Conservation (phyloP, 1,140 invertebrate species). For the Sycophaga agraensis region DNA sequence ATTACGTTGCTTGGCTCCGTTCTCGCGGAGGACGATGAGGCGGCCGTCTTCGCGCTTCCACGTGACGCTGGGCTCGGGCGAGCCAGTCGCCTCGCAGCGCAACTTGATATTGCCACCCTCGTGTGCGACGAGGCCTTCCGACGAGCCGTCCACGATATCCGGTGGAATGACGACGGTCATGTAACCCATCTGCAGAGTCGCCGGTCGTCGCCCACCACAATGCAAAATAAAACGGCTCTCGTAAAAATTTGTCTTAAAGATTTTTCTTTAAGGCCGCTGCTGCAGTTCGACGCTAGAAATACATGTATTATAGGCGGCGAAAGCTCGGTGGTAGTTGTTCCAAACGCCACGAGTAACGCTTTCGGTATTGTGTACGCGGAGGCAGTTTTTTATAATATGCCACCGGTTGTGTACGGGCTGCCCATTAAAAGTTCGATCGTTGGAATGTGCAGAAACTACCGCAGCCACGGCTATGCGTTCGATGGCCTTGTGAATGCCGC, state of each 20-base stretch:
- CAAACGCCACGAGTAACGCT: too few relatives aligned
- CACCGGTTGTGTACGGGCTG: too few relatives aligned
- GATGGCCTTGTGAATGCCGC: too few relatives aligned
- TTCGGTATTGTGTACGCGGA: too few relatives aligned
- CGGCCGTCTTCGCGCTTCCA: slow-evolving; percentile 79
- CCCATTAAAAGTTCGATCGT: too few relatives aligned
- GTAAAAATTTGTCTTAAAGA: too few relatives aligned
- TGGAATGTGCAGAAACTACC: too few relatives aligned
- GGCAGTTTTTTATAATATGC: too few relatives aligned
- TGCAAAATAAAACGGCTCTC: slow-evolving; percentile 10
- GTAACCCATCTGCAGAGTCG: slow-evolving; percentile 69
- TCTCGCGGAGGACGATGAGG: slow-evolving; percentile 71
- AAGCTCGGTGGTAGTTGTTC: too few relatives aligned
- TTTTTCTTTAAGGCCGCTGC: too few relatives aligned
- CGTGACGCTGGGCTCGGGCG: slow-evolving; percentile 73
- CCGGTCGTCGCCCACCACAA: too few relatives aligned
- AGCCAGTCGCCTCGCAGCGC: slow-evolving; percentile 76
- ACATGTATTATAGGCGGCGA: background rate
- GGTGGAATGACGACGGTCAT: slow-evolving; percentile 82
- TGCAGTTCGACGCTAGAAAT: background rate
- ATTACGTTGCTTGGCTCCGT: slow-evolving; percentile 70
- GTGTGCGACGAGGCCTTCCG: slow-evolving; percentile 49
- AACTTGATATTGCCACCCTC: slow-evolving; percentile 79
- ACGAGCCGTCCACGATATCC: slow-evolving; percentile 68
- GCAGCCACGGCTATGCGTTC: too few relatives aligned